A percentile compares a stretch with the other conserved stretches of the same genome.
These are phyloP conservation scores for Nerophis ophidion DNA, from an alignment of 2,113 vertebrate genomes.

Conservation along the genomic window DNA sequence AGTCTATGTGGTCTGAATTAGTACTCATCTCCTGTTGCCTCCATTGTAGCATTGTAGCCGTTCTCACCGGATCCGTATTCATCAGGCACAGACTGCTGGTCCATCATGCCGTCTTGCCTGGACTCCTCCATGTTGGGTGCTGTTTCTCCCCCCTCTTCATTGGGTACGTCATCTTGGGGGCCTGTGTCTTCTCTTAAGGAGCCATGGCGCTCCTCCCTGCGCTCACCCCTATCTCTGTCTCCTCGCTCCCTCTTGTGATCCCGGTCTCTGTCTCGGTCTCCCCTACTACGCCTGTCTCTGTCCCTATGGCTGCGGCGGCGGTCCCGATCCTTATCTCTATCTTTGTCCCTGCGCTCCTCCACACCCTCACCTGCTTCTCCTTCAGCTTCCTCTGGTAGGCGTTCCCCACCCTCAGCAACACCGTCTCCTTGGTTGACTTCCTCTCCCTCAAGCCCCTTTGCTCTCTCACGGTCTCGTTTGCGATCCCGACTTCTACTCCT, in stretches of 20 bases:
- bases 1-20: slow-evolving; percentile 23
- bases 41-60: slow-evolving; percentile 85
- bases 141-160: slow-evolving; percentile 64
- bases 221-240: slow-evolving; percentile 73
- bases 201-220: slow-evolving; percentile 67
- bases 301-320: slow-evolving; percentile 70
- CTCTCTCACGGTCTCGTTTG: slow-evolving; percentile 73
- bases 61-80: slow-evolving; percentile 84
- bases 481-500: slow-evolving; percentile 72
- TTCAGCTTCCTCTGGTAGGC: slow-evolving; percentile 73
- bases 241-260: slow-evolving; percentile 73
- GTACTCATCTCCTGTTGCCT: slow-evolving; percentile 76
- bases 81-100: slow-evolving; percentile 78
- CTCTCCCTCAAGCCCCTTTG: slow-evolving; percentile 69
- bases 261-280: slow-evolving; percentile 77
- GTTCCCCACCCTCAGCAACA: slow-evolving; percentile 40
- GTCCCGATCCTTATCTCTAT: slow-evolving; percentile 68
- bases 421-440: slow-evolving; percentile 53
- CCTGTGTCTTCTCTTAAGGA: slow-evolving; percentile 47
- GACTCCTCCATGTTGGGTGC: slow-evolving; percentile 67
- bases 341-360: slow-evolving; percentile 67
- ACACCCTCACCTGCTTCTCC: slow-evolving; percentile 61
- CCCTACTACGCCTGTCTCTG: slow-evolving; percentile 60
- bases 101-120: slow-evolving; percentile 78
- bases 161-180: slow-evolving; percentile 66